A percentile compares a stretch with the other conserved stretches of the same genome.
phyloP scores from a whole-genome alignment of 2,113 vertebrate species.

The Xiphias gladius region DNA sequence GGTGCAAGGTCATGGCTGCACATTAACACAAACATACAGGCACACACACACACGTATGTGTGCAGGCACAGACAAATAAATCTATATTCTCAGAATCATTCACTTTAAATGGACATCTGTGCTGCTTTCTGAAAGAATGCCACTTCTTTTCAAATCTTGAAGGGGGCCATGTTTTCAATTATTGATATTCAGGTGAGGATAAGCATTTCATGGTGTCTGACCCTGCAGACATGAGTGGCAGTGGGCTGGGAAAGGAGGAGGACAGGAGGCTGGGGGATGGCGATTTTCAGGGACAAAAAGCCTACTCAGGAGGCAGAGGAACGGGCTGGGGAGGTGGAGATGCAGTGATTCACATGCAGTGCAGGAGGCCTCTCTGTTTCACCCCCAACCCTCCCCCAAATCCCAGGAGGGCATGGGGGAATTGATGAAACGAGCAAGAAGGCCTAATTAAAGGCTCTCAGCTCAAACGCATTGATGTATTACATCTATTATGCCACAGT shows the following conservation, averaged over 20 bases:
- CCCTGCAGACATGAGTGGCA: constrained; percentile 84
- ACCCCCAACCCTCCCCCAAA: constrained; percentile 79
- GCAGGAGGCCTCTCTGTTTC: constrained; percentile 86
- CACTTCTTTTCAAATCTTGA: constrained; percentile 74
- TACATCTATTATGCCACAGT: constrained; percentile 96
- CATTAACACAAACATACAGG: constrained; percentile 33
- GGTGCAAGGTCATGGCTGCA: constrained; percentile 66
- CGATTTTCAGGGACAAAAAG: constrained; percentile 71
- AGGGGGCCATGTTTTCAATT: constrained; percentile 76
- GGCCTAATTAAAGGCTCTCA: constrained; percentile 99
- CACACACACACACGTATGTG: neutral
- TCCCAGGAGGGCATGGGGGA: constrained; percentile 86
- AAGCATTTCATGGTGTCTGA: constrained; percentile 84
- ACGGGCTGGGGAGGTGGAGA: constrained; percentile 60
- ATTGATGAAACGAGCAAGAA: constrained; percentile 98
- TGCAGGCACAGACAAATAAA: neutral
- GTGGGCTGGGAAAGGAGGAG: constrained; percentile 40
- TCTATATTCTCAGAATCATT: constrained; percentile 20
- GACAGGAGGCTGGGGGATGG: constrained; percentile 23
- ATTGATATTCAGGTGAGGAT: constrained; percentile 82
- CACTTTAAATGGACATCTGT: constrained; percentile 39
- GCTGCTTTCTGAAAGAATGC: constrained; percentile 46
- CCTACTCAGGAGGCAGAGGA: constrained; percentile 57
- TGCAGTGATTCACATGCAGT: constrained; percentile 90
- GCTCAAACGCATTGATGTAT: constrained; percentile 99